Conservation (phyloP, 2,888 invertebrate genomes). For the Cremastobaeus sp. region DNA sequence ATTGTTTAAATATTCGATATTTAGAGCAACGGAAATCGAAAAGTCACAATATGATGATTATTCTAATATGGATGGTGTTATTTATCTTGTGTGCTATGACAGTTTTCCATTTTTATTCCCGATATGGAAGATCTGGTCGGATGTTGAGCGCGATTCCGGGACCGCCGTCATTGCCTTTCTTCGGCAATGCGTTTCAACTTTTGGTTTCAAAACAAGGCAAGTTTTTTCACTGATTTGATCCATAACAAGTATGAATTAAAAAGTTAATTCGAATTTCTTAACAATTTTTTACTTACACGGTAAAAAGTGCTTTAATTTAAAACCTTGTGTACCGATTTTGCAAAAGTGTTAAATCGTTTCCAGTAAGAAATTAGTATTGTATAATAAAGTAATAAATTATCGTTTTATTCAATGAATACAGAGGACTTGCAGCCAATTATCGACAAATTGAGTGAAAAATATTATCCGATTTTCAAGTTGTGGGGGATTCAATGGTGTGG, state of each 20-base stretch:
- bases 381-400: too few species aligned
- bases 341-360: too few species aligned
- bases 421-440: slow-evolving; percentile 1
- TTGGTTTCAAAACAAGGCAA: slow-evolving; percentile 14
- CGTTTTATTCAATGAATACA: too few species aligned
- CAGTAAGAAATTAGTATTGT: too few species aligned
- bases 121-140: slow-evolving; percentile 22
- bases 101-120: slow-evolving; percentile 21
- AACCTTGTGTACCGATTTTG: too few species aligned
- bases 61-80: slow-evolving; percentile 9
- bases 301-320: too few species aligned
- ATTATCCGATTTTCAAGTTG: slow-evolving; percentile 29
- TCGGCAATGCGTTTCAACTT: slow-evolving; percentile 31
- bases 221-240: neutral
- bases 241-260: too few species aligned
- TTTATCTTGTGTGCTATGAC: neutral
- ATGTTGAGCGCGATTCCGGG: slow-evolving; percentile 28
- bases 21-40: too few species aligned
- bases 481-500: slow-evolving; percentile 14
- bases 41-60: slow-evolving; percentile 3
- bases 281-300: neutral
- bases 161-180: slow-evolving; percentile 31
- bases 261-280: too few species aligned
- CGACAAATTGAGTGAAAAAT: slow-evolving; percentile 3
- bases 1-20: too few species aligned